Base-by-base conservation (phyloP, 1,140 invertebrate species). In the Drosophila azteca region DNA sequence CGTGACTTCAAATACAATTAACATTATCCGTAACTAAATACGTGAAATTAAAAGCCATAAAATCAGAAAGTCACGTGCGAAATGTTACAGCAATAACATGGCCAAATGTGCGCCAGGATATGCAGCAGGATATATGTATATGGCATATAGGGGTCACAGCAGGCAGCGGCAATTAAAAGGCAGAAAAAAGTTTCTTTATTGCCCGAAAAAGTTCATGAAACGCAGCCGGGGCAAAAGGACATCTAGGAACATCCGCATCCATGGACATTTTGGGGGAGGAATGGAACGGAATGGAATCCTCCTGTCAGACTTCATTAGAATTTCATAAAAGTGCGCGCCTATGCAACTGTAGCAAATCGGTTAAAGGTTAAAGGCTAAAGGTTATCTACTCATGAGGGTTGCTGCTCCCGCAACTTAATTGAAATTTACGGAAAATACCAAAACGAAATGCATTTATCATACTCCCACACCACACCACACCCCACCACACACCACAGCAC, bases 41-140 rank as follows among this genome's bases (percentile, higher is more conserved):
- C 78, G 73, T 79, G 75, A 90, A 90, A 88, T 88, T 89, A 88
- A 88, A 88, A 79, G 83, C 83, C 72, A 88, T 88, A 83, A 88
- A 88, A 89, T 88, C 84, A 63, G 62, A 79, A 89, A 89, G 83
- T 89, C 83, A 88, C 83, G 83, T 88, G 83, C 83, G 73, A 83
- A 88, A 88, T 88, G 84, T 80, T 71, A 85, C 80, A 84, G 80
- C 77, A 79, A 69, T 62, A 73, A 76, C 52, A 77, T 49, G 65
- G 11, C 35, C 35, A 13, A 39, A 13, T 35, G 31, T 35, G 31
- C 31, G 31, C 0, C 31, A 35, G 9, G 31, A 35, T 35, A 35
- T 35, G 3, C 31, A 35, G 31, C 31, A 35, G 31, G 31, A 39
- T 39, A 8, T 39, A 39, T 35, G 8, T 45, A 13, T 22, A 8